These are phyloP conservation scores for Drosophila cardini DNA, from an alignment of 1,140 invertebrate genomes.

Conservation along the genomic window DNA sequence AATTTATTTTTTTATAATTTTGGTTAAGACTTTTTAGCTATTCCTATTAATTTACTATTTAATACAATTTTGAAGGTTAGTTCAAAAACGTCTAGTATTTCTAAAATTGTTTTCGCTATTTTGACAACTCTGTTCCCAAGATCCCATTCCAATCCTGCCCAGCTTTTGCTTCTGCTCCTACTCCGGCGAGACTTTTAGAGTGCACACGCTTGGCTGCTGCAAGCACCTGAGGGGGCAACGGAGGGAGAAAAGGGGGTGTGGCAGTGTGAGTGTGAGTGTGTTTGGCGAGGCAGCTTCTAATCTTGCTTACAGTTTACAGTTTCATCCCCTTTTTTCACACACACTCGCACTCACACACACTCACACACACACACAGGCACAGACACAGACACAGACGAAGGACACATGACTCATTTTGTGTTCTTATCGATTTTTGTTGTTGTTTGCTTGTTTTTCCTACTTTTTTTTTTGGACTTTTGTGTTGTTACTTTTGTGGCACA, in stretches of 20 bases:
- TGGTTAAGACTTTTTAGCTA: no score
- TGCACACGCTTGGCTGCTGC: constrained; percentile 50
- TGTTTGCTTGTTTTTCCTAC: constrained; percentile 36
- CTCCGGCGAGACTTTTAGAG: constrained; percentile 23
- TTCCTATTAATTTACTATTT: no score
- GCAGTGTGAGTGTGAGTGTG: not conserved
- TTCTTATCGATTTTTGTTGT: constrained; percentile 54
- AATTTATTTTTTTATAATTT: no score
- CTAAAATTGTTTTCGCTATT: no score
- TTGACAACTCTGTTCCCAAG: not conserved
- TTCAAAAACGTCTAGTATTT: no score
- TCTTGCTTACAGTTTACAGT: constrained; percentile 28
- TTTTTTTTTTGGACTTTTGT: constrained; percentile 49
- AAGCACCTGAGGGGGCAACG: constrained; percentile 23
- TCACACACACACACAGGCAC: constrained; percentile 26
- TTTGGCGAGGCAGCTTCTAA: constrained; percentile 22
- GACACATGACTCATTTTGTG: constrained; percentile 54
- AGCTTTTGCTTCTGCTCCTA: not conserved
- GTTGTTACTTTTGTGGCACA: not conserved
- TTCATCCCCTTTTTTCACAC: constrained; percentile 76
- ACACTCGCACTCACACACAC: constrained; percentile 50
- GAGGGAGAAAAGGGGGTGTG: not conserved
- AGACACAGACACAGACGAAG: constrained; percentile 28
- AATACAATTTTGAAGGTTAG: no score
- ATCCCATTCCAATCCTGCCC: not conserved